A percentile compares a stretch with the other conserved stretches of the same genome.
phyloP scores from a whole-genome alignment of 2,888 invertebrate species.

The Empis stercorea region DNA sequence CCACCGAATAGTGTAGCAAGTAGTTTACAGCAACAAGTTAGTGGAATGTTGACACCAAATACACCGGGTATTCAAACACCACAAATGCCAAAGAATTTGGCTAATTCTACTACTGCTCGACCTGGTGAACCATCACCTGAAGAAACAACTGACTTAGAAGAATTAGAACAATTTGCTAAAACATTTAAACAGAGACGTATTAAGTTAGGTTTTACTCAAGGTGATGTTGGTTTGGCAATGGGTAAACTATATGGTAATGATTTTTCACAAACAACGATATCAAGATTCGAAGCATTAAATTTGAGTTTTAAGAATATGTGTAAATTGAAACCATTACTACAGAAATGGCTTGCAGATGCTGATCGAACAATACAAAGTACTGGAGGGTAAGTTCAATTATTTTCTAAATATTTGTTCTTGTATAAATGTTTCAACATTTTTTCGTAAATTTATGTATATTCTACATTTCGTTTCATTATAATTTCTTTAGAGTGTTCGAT shows the following conservation, averaged over 20 bases:
- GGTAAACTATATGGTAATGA: constrained; percentile 97
- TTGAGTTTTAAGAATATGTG: constrained; percentile 99
- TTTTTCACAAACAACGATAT: constrained; percentile 98
- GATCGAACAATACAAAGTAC: constrained; percentile 68
- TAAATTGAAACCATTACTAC: constrained; percentile 92
- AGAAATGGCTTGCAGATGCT: constrained; percentile 95
- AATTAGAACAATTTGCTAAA: constrained; percentile 96
- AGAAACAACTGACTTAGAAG: constrained; percentile 94
- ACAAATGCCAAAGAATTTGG: constrained; percentile 39
- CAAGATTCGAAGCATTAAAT: constrained; percentile 95
- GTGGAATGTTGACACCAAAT: constrained; percentile 43
- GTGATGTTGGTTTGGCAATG: constrained; percentile 97
- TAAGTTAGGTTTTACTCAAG: constrained; percentile 97
- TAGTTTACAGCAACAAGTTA: constrained; percentile 24
- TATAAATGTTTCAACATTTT: neutral
- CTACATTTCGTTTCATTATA: too few species aligned
- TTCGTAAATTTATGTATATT: too few species aligned
- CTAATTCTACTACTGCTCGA: constrained; percentile 42
- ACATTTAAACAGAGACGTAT: constrained; percentile 96
- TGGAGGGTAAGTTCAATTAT: constrained; percentile 35
- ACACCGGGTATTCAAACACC: constrained; percentile 45
- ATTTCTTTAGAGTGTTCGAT: constrained; percentile 30
- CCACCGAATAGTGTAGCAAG: constrained; percentile 37
- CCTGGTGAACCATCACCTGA: constrained; percentile 75
- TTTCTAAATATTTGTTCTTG: neutral